A percentile compares a stretch with the other conserved stretches of the same genome.
Evolutionary conservation across 2,888 invertebrate genomes (phyloP).

Genomic region (Dichetophora obliterata): DNA sequence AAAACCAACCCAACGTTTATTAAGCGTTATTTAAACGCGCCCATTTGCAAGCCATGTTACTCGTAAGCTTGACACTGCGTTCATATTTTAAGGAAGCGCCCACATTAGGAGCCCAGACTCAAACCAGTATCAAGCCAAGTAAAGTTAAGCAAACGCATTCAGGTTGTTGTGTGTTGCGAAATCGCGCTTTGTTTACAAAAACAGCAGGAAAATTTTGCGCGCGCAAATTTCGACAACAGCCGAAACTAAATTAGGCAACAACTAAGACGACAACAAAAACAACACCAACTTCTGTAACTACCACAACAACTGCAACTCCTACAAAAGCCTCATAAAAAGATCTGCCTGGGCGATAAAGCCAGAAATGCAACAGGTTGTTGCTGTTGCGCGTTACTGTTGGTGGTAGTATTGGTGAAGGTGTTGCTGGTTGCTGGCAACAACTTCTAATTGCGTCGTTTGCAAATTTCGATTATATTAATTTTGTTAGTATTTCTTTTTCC

Average conservation of each 20-base stretch:
- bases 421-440: constrained; percentile 7
- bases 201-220: constrained; percentile 10
- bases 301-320: not conserved
- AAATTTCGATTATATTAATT: constrained; percentile 21
- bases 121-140: too few relatives aligned
- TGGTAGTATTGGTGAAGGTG: constrained; percentile 2
- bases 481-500: not conserved
- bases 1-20: too few relatives aligned
- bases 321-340: constrained; percentile 1
- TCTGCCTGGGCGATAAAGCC: not conserved
- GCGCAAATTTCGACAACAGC: constrained; percentile 5
- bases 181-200: not conserved
- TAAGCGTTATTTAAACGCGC: too few relatives aligned
- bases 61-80: too few relatives aligned
- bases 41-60: too few relatives aligned
- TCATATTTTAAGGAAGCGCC: too few relatives aligned
- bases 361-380: constrained; percentile 4
- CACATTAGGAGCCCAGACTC: too few relatives aligned
- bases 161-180: not conserved
- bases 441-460: constrained; percentile 30
- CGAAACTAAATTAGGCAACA: not conserved
- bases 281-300: not conserved
- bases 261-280: constrained; percentile 9
- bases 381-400: not conserved
- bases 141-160: too few relatives aligned